Percentiles rank a stretch among this genome's conserved stretches.
Conservation (phyloP, 2,888 invertebrate genomes). For the Heliothis peltigera region DNA sequence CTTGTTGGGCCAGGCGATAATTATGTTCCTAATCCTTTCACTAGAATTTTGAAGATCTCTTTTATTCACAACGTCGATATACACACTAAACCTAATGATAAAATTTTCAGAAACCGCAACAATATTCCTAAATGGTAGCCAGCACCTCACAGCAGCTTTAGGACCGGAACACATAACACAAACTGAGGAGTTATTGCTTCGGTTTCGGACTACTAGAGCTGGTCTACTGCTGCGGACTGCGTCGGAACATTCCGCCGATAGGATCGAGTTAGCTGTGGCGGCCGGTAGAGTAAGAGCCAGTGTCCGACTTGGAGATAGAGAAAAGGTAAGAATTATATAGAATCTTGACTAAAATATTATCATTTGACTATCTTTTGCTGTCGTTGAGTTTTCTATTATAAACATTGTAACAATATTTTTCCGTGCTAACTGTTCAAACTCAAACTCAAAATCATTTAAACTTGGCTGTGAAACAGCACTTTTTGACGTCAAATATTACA, state of each 20-base stretch:
- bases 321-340: constrained; percentile 92
- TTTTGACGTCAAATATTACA: too few species aligned
- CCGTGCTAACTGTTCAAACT: too few species aligned
- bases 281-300: constrained; percentile 95
- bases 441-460: too few species aligned
- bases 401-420: too few species aligned
- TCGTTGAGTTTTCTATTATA: background rate
- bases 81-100: too few species aligned
- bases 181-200: constrained; percentile 96
- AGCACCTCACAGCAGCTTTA: constrained; percentile 94
- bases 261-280: constrained; percentile 95
- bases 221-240: constrained; percentile 94
- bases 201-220: constrained; percentile 95
- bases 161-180: constrained; percentile 95
- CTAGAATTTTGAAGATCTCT: too few species aligned
- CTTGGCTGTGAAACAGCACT: too few species aligned
- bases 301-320: constrained; percentile 94
- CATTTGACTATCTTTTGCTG: background rate
- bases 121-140: constrained; percentile 96
- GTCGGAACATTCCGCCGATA: constrained; percentile 94
- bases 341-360: too few species aligned
- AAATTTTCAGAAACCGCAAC: constrained; percentile 95
- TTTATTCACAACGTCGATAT: too few species aligned
- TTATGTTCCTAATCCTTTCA: too few species aligned
- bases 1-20: too few species aligned